Conservation (phyloP, 2,113 vertebrate genomes). For the Mobula hypostoma region DNA sequence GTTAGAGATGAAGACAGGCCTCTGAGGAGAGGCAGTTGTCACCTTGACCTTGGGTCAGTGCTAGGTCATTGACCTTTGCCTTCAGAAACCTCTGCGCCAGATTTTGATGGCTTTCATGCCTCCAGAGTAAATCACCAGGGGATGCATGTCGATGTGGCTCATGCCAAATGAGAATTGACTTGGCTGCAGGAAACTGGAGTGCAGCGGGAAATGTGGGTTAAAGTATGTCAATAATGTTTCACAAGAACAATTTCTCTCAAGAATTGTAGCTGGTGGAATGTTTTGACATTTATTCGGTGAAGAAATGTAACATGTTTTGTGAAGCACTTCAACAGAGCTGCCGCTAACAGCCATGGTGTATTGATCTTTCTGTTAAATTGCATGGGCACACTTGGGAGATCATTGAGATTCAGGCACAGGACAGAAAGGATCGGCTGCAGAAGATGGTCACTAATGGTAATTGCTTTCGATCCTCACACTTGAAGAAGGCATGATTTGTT, state of each 20-base stretch:
- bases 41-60: slow-evolving; percentile 86
- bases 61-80: slow-evolving; percentile 64
- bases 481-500: slow-evolving; percentile 75
- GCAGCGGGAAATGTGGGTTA: slow-evolving; percentile 78
- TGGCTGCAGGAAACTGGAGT: slow-evolving; percentile 60
- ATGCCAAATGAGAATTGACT: slow-evolving; percentile 84
- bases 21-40: slow-evolving; percentile 63
- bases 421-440: slow-evolving; percentile 68
- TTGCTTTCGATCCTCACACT: slow-evolving; percentile 90
- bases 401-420: slow-evolving; percentile 76
- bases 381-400: slow-evolving; percentile 76
- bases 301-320: slow-evolving; percentile 71
- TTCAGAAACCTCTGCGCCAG: slow-evolving; percentile 50
- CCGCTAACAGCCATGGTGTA: slow-evolving; percentile 79
- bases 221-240: slow-evolving; percentile 95
- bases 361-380: slow-evolving; percentile 94
- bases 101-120: slow-evolving; percentile 54
- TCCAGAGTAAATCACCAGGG: slow-evolving; percentile 57
- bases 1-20: slow-evolving; percentile 71
- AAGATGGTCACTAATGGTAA: slow-evolving; percentile 85
- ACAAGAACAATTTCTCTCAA: slow-evolving; percentile 85
- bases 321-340: slow-evolving; percentile 73
- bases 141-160: slow-evolving; percentile 56
- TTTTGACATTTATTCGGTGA: slow-evolving; percentile 86
- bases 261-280: slow-evolving; percentile 66